These are phyloP conservation scores for Dipodomys spectabilis DNA, from an alignment of 2,113 vertebrate species.

Conservation along the genomic window DNA sequence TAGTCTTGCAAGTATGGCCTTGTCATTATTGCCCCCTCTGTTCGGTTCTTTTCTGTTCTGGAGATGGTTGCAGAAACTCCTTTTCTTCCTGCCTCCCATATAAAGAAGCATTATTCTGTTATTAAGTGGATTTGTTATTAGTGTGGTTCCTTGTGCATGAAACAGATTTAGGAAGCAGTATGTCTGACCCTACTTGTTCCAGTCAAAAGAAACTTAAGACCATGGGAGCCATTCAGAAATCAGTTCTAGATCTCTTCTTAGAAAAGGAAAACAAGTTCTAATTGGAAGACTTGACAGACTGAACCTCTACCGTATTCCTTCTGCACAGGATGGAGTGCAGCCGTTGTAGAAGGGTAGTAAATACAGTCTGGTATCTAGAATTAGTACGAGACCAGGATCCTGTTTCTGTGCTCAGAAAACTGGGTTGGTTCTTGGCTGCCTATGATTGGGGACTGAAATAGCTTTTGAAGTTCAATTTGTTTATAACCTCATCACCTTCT, in stretches of 20 bases:
- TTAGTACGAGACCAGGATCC: not conserved
- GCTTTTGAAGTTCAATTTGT: constrained; percentile 41
- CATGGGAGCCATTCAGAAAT: not conserved
- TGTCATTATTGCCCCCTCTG: not conserved
- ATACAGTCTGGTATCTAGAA: not conserved
- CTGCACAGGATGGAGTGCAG: not conserved
- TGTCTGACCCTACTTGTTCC: not conserved
- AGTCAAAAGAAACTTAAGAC: not conserved
- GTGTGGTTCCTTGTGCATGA: too few species aligned
- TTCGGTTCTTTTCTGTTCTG: not conserved
- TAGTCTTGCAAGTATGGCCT: not conserved
- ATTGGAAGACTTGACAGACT: not conserved
- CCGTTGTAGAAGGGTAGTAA: not conserved
- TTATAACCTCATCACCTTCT: constrained; percentile 6
- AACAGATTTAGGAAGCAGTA: not conserved
- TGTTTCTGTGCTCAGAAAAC: not conserved
- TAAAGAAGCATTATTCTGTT: not conserved
- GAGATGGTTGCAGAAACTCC: not conserved
- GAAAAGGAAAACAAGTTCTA: not conserved
- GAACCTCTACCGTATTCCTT: not conserved
- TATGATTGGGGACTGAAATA: not conserved
- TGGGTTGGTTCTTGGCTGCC: not conserved
- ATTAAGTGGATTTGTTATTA: too few species aligned
- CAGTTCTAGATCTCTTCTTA: not conserved
- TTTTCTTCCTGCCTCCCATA: not conserved